These are phyloP conservation scores for Vulpes ferrilata DNA, from an alignment of 2,113 vertebrate species.

Conservation along the genomic window DNA sequence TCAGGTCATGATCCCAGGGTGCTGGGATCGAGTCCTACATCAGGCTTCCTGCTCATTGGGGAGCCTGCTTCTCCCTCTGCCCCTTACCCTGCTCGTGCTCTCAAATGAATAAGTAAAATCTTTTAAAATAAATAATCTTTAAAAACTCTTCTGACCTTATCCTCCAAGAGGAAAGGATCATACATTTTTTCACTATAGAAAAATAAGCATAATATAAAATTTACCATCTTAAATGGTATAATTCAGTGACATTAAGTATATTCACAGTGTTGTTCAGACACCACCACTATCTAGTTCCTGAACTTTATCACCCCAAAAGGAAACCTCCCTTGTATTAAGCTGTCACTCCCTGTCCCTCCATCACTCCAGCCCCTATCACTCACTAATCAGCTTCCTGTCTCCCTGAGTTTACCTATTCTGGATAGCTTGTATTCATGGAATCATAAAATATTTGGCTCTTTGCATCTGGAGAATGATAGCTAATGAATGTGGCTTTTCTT, in stretches of 20 bases:
- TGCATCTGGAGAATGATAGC: not conserved
- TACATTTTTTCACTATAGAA: slow-evolving; percentile 25
- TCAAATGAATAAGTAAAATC: not conserved
- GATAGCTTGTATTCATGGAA: slow-evolving; percentile 17
- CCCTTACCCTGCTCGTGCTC: not conserved
- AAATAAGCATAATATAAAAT: slow-evolving; percentile 52
- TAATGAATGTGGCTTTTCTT: slow-evolving; percentile 32
- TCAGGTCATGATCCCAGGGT: not conserved
- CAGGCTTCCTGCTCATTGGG: no score
- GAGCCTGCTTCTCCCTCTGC: not conserved
- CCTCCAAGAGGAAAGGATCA: slow-evolving; percentile 39
- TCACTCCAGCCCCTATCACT: not conserved
- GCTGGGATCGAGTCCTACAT: not conserved
- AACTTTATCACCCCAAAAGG: slow-evolving; percentile 20
- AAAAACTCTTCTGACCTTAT: slow-evolving; percentile 9
- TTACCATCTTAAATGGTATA: slow-evolving; percentile 39
- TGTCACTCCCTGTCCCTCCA: not conserved
- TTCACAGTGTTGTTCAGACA: not conserved
- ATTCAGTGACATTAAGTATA: not conserved
- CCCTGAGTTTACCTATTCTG: not conserved
- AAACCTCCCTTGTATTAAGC: not conserved
- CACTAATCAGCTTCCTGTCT: not conserved
- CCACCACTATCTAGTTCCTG: slow-evolving; percentile 43
- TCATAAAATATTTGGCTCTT: not conserved
- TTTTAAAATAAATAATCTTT: not conserved